phyloP scores from a whole-genome alignment of 92 coral and sea anemone species.

The Phymanthus crucifer region DNA sequence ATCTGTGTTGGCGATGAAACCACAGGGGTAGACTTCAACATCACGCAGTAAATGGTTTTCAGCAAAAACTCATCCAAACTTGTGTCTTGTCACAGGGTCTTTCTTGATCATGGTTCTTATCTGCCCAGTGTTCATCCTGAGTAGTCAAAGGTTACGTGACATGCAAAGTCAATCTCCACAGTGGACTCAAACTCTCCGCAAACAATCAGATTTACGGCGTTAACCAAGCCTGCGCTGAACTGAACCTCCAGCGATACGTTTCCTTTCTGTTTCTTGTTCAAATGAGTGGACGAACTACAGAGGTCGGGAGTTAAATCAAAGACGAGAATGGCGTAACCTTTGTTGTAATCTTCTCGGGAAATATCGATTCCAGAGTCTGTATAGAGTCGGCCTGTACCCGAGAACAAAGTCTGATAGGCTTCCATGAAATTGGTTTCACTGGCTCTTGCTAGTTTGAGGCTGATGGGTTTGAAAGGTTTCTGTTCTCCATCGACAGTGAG shows the following conservation, averaged over 20 bases:
- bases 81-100: slow-evolving; percentile 1
- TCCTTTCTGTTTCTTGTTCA: slow-evolving; percentile 9
- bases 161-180: slow-evolving; percentile 2
- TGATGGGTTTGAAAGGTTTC: slow-evolving; percentile 36
- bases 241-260: slow-evolving; percentile 27
- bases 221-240: slow-evolving; percentile 25
- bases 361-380: slow-evolving; percentile 42
- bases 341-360: slow-evolving; percentile 37
- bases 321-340: slow-evolving; percentile 34
- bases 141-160: background rate
- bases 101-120: background rate
- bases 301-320: slow-evolving; percentile 5
- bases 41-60: slow-evolving; percentile 21
- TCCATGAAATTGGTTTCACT: slow-evolving; percentile 8
- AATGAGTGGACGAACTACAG: slow-evolving; percentile 10
- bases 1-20: slow-evolving; percentile 38
- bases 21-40: slow-evolving; percentile 23
- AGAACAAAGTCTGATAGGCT: slow-evolving; percentile 11
- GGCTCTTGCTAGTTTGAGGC: slow-evolving; percentile 17
- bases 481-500: slow-evolving; percentile 38
- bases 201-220: slow-evolving; percentile 31
- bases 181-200: slow-evolving; percentile 6
- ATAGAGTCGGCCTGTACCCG: slow-evolving; percentile 36
- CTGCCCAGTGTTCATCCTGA: no score
- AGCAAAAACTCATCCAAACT: slow-evolving; percentile 16